Evolutionary conservation across 2,888 invertebrate genomes (phyloP).

Genomic region (Drosophila monieri): DNA sequence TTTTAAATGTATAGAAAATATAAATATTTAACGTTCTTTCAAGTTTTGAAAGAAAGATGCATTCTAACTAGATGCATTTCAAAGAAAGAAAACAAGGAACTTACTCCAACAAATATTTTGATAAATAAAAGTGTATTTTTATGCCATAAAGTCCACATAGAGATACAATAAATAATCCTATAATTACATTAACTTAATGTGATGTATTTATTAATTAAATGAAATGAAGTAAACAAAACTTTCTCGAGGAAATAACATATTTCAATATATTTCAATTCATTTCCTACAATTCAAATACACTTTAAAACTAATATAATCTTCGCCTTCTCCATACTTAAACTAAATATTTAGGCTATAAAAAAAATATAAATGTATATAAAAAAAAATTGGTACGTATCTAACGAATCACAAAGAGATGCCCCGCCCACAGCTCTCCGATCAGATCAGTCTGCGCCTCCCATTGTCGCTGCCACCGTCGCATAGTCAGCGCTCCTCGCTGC

Average conservation of each 20-base stretch:
- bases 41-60: not conserved
- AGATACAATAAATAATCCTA: not conserved
- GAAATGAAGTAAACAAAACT: not conserved
- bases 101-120: not conserved
- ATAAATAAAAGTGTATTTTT: not conserved
- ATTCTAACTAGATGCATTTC: not conserved
- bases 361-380: conserved; percentile 25
- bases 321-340: conserved; percentile 10
- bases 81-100: not conserved
- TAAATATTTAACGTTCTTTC: not conserved
- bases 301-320: not conserved
- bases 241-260: not conserved
- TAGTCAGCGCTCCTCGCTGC: conserved; percentile 66
- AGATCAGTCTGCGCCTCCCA: conserved; percentile 56
- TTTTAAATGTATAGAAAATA: not conserved
- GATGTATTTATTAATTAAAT: not conserved
- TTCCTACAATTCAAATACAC: not conserved
- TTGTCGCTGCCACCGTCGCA: conserved; percentile 37
- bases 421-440: conserved; percentile 28
- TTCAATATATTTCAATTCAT: not conserved
- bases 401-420: conserved; percentile 62
- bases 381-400: conserved; percentile 36
- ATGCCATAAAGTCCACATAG: not conserved
- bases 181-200: no score
- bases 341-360: conserved; percentile 32